Conservation (phyloP, 2,113 vertebrate genomes). For the Indicator maculatus region DNA sequence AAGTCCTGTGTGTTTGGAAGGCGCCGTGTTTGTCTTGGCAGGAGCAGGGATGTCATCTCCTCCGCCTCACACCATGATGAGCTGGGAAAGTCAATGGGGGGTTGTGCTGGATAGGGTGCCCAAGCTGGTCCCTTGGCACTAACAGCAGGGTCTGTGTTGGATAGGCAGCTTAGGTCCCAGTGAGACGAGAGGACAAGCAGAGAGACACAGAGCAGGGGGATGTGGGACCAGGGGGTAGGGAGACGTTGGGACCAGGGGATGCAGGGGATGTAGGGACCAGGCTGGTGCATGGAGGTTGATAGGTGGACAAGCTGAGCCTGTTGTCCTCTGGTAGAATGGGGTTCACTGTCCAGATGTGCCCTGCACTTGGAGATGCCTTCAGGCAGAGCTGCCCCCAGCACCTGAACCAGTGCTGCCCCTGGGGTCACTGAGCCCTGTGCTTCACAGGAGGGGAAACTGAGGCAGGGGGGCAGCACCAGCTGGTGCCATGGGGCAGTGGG, state of each 20-base stretch:
- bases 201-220: neutral
- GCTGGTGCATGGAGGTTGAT: fast-evolving
- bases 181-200: fast-evolving
- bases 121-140: neutral
- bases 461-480: neutral
- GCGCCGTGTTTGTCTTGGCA: slow-evolving; percentile 63
- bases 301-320: fast-evolving
- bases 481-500: fast-evolving
- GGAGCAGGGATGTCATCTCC: slow-evolving; percentile 56
- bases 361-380: neutral
- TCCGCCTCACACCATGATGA: neutral
- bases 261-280: neutral
- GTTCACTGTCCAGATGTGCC: neutral
- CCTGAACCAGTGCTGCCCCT: fast-evolving
- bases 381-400: neutral
- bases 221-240: too few relatives aligned
- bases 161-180: fast-evolving
- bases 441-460: neutral
- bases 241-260: too few relatives aligned
- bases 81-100: slow-evolving; percentile 34
- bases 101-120: neutral
- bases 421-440: fast-evolving
- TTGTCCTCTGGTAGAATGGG: neutral
- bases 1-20: slow-evolving; percentile 55
- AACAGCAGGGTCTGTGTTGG: neutral